phyloP scores from a whole-genome alignment of 2,797 vertebrate genomes.

The Gobio occitaniae region DNA sequence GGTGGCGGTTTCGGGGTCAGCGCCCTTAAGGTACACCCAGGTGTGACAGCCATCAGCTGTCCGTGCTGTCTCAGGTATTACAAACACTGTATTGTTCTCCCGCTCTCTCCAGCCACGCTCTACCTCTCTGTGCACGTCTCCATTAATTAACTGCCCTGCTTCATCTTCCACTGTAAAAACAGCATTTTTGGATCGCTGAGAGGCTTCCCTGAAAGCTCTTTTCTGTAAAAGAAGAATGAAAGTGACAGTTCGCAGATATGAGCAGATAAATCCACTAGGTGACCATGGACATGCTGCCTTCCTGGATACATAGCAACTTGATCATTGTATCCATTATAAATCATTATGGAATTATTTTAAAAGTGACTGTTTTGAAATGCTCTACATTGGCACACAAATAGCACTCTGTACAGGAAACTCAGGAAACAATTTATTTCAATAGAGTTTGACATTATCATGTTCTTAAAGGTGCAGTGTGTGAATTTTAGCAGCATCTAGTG shows the following conservation, averaged over 20 bases:
- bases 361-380: not conserved
- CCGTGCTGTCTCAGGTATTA: slow-evolving; percentile 70
- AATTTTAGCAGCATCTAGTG: too few relatives aligned
- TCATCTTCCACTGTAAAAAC: slow-evolving; percentile 75
- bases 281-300: not conserved
- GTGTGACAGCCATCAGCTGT: slow-evolving; percentile 65
- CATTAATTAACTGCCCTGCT: slow-evolving; percentile 55
- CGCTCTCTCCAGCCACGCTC: slow-evolving; percentile 63
- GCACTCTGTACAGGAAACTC: not conserved
- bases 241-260: not conserved
- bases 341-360: not conserved
- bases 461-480: too few relatives aligned
- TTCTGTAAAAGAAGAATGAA: slow-evolving; percentile 60
- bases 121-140: slow-evolving; percentile 50
- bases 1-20: slow-evolving; percentile 71
- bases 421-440: not conserved
- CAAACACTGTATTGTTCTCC: slow-evolving; percentile 78
- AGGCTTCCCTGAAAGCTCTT: slow-evolving; percentile 61
- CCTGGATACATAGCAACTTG: not conserved
- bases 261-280: not conserved
- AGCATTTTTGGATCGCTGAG: slow-evolving; percentile 46
- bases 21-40: slow-evolving; percentile 80
- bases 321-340: not conserved
- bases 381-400: not conserved
- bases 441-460: not conserved